Base-by-base conservation (phyloP, 2,888 invertebrate species). In the Podotricha telesiphe region DNA sequence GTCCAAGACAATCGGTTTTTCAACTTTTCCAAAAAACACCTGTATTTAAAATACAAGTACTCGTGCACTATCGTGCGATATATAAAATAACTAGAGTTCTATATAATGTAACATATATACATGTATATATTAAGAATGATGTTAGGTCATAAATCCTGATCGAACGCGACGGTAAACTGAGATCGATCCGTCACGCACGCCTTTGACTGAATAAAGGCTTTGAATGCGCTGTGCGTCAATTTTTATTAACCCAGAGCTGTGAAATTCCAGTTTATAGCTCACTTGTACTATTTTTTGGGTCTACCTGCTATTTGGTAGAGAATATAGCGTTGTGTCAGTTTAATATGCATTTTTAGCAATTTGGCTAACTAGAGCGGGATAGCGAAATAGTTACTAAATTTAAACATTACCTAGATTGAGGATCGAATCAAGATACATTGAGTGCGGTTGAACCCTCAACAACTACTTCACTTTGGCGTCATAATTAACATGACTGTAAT, bases 131-230 rank as follows among this genome's bases (percentile, higher is more conserved):
- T 59, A 59, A 45, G 45, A 59, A 59, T 59, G 5, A 59, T 65
- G 65, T 56, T 47, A 59, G 58, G 51, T 51, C 65, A 66, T 65
- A 68, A 65, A 71, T 65, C 61, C 65, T 45, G 51, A 66, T 28
- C 63, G 61, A 53, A 67, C 67, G 72, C 67, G 68, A 64, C 68
- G 59, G 69, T 56, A 68, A 59, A 50, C 22, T 17, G 58, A 53
- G 70, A 64, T 68, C 66, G 45, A 68, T 70, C 66, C 64, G 70
- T 66, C 64, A 70, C 70, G 70, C 70, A 63, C 64, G 62, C 50
- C 56, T 47, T 58, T 67, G 59, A 28, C 51, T 61, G 59, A 48
- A 59, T 51, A 67, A 67, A 59, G 51, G 42, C 51, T 53, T 59
- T 22, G 34, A 67, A 67, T 61, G 22, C 42, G 58, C 10, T 59